These are phyloP conservation scores for Lutjanus erythropterus DNA, from an alignment of 2,113 vertebrate genomes.

Conservation along the genomic window DNA sequence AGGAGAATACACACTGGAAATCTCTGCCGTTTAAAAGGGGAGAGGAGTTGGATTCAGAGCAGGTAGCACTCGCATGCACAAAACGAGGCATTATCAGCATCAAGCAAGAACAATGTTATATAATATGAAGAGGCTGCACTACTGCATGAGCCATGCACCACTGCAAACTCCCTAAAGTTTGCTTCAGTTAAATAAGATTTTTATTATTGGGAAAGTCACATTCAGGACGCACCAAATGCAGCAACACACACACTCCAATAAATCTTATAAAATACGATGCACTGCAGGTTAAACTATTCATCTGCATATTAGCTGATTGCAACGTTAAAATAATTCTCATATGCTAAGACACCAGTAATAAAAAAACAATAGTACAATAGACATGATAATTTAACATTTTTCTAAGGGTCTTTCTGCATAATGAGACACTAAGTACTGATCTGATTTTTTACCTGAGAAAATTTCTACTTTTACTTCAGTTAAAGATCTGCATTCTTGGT, in stretches of 20 bases:
- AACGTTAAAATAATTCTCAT: neutral
- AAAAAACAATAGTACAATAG: neutral
- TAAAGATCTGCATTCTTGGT: neutral
- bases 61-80: constrained; percentile 53
- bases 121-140: constrained; percentile 44
- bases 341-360: neutral
- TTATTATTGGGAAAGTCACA: constrained; percentile 1
- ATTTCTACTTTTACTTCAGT: neutral
- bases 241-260: neutral
- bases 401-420: neutral
- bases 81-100: constrained; percentile 76
- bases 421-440: neutral
- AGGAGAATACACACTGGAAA: constrained; percentile 93
- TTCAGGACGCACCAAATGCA: neutral
- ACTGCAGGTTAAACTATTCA: neutral
- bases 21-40: constrained; percentile 85
- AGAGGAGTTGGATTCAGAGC: constrained; percentile 60
- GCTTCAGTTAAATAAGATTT: neutral
- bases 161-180: neutral
- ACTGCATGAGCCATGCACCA: neutral
- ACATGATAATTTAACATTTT: neutral
- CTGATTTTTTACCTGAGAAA: neutral
- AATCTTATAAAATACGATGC: neutral
- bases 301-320: neutral
- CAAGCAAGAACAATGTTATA: constrained; percentile 71